These are phyloP conservation scores for Cinclus cinclus DNA, from an alignment of 2,113 vertebrate species.

Conservation along the genomic window DNA sequence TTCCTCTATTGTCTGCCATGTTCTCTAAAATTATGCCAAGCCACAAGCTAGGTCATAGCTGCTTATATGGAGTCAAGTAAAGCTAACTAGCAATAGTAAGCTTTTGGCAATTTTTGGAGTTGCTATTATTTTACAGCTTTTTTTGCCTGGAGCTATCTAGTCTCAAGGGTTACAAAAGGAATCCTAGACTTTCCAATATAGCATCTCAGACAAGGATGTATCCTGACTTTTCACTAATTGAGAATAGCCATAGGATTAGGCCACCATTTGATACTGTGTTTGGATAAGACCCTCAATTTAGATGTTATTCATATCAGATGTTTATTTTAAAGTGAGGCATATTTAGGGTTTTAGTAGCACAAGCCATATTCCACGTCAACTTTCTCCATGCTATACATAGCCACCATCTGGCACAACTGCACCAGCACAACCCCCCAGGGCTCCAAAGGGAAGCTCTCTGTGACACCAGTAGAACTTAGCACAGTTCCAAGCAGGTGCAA, in stretches of 20 bases:
- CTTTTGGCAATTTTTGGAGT: slow-evolving; percentile 18
- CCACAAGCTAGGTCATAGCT: slow-evolving; percentile 20
- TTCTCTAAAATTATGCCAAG: slow-evolving; percentile 11
- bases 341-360: slow-evolving; percentile 29
- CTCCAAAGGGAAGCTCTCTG: not conserved
- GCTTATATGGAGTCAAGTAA: slow-evolving; percentile 37
- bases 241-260: slow-evolving; percentile 47
- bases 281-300: slow-evolving; percentile 38
- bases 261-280: slow-evolving; percentile 43
- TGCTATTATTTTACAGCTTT: slow-evolving; percentile 51
- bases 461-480: not conserved
- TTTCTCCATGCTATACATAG: slow-evolving; percentile 34
- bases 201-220: not conserved
- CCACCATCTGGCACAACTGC: slow-evolving; percentile 21
- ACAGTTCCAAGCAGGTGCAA: not conserved
- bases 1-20: slow-evolving; percentile 24
- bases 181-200: slow-evolving; percentile 29
- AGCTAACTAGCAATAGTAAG: not conserved
- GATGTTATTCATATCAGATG: slow-evolving; percentile 25
- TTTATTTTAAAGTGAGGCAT: slow-evolving; percentile 48
- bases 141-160: slow-evolving; percentile 39
- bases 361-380: slow-evolving; percentile 15
- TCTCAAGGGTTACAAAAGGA: slow-evolving; percentile 35
- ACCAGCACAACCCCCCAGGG: not conserved
- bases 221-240: slow-evolving; percentile 16